Percentiles rank a stretch among this genome's conserved stretches.
Evolutionary conservation across 1,140 invertebrate species (phyloP).

Genomic region (Bombus picipes): DNA sequence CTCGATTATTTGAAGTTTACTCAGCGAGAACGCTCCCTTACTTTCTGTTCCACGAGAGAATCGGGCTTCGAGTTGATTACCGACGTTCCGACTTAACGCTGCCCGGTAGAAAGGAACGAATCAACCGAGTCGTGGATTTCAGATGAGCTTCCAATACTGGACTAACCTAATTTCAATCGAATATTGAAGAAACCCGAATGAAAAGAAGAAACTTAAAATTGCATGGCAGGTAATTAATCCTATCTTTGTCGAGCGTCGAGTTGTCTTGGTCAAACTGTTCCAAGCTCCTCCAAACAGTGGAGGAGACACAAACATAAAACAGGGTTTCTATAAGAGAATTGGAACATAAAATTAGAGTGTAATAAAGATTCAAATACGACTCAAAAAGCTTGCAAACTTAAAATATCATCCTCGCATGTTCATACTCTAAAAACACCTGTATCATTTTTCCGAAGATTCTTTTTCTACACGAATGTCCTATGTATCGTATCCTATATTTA

Average conservation of each 20-base stretch:
- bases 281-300: neutral
- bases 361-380: neutral
- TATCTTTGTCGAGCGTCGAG: too few relatives aligned
- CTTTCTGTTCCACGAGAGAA: neutral
- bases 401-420: too few relatives aligned
- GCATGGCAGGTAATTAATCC: neutral
- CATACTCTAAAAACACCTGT: too few relatives aligned
- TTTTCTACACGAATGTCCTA: too few relatives aligned
- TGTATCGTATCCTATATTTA: too few relatives aligned
- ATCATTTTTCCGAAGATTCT: too few relatives aligned
- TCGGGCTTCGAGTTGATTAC: neutral
- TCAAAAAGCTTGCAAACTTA: too few relatives aligned
- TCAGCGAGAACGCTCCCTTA: neutral
- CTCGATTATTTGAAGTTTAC: conserved; percentile 45
- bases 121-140: neutral
- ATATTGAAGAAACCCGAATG: too few relatives aligned
- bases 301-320: neutral
- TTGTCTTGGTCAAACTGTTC: neutral
- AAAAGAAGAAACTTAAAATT: neutral
- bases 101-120: neutral
- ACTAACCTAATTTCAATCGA: neutral
- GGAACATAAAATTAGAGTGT: neutral
- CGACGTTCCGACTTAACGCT: neutral
- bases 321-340: neutral
- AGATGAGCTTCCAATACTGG: neutral